Evolutionary conservation across 2,797 vertebrate species (phyloP).

Genomic region (Gymnoscopelus braueri): DNA sequence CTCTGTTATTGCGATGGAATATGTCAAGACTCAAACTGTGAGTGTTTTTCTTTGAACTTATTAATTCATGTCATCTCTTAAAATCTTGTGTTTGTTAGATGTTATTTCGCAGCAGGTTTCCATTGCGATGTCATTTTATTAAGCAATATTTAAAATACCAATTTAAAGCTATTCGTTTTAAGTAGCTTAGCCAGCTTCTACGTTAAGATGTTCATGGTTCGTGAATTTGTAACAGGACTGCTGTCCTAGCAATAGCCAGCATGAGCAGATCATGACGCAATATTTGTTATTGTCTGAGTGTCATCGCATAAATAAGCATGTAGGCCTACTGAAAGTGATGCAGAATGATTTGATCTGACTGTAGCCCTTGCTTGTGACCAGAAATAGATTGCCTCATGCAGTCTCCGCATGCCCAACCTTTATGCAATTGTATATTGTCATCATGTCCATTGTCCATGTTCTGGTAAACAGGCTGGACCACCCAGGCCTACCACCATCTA

Average conservation of each 20-base stretch:
- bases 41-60: conserved; percentile 11
- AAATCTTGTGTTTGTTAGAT: conserved; percentile 3
- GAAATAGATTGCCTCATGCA: conserved; percentile 39
- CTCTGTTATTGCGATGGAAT: conserved; percentile 47
- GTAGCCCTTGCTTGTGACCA: conserved; percentile 24
- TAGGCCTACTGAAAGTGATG: conserved; percentile 5
- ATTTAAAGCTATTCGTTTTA: neutral
- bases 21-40: neutral
- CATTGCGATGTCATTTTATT: conserved; percentile 26
- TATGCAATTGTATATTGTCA: conserved; percentile 3
- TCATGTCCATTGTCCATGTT: neutral
- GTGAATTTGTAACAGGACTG: neutral
- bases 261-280: conserved; percentile 70
- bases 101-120: conserved; percentile 29
- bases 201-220: neutral
- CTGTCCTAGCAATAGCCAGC: conserved; percentile 40
- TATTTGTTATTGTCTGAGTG: conserved; percentile 66
- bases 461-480: conserved; percentile 17
- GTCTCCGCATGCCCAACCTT: neutral
- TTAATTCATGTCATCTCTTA: neutral
- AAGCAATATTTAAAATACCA: conserved; percentile 3
- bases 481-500: conserved; percentile 12
- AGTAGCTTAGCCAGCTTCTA: neutral
- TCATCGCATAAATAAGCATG: conserved; percentile 15
- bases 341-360: conserved; percentile 10